Evolutionary conservation across 2,113 vertebrate genomes (phyloP).

Genomic region (Grallaria varia): DNA sequence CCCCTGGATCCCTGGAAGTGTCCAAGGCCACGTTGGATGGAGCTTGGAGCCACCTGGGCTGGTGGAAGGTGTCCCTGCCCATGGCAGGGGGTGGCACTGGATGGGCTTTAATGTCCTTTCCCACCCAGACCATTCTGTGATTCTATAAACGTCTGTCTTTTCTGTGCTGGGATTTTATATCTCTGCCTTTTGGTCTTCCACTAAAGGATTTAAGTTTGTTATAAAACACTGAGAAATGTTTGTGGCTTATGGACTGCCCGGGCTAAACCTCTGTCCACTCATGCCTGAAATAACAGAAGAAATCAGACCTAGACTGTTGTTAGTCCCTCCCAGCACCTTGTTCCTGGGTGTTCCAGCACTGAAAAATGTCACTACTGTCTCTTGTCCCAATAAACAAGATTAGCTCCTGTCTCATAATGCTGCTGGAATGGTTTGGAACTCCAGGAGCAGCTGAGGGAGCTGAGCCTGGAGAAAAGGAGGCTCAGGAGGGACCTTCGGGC

Average conservation of each 20-base stretch:
- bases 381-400: neutral
- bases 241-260: neutral
- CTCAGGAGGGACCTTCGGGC: neutral
- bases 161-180: fast-evolving
- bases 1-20: neutral
- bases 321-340: neutral
- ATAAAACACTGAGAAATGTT: neutral
- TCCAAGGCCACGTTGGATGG: fast-evolving
- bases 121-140: neutral
- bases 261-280: neutral
- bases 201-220: neutral
- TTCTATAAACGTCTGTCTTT: neutral
- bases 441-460: neutral
- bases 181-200: neutral
- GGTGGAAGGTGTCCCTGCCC: neutral
- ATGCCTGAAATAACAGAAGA: neutral
- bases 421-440: neutral
- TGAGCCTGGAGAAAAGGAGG: neutral
- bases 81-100: neutral
- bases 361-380: neutral
- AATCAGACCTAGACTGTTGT: neutral
- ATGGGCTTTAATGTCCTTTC: fast-evolving
- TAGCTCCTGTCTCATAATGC: neutral
- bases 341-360: neutral
- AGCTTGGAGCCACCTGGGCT: neutral